phyloP scores from a whole-genome alignment of 2,888 invertebrate genomes.

The Orthosia gracilis region DNA sequence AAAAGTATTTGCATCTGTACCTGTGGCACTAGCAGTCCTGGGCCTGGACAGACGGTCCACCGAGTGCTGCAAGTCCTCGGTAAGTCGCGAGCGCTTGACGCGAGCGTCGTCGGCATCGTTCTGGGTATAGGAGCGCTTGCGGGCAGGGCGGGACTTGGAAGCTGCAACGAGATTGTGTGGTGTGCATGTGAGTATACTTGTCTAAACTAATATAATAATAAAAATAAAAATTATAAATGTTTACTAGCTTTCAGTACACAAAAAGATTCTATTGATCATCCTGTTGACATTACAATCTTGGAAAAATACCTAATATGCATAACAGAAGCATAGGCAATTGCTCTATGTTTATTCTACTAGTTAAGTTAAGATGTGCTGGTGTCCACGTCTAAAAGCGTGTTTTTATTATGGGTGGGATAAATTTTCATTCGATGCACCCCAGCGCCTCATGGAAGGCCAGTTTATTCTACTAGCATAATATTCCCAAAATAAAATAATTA shows the following conservation, averaged over 20 bases:
- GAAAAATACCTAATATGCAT: neutral
- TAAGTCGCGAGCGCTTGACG: conserved; percentile 79
- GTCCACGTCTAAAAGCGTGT: too few species aligned
- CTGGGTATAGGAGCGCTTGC: conserved; percentile 86
- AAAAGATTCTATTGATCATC: neutral
- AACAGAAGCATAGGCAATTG: neutral
- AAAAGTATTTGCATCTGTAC: conserved; percentile 60
- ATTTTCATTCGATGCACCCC: too few species aligned
- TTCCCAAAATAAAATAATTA: neutral
- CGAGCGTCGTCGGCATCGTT: conserved; percentile 75
- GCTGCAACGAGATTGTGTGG: conserved; percentile 55
- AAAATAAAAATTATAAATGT: too few species aligned
- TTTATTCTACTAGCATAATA: too few species aligned
- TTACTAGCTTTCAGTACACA: neutral
- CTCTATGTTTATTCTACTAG: too few species aligned
- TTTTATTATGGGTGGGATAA: too few species aligned
- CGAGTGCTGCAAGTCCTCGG: conserved; percentile 76
- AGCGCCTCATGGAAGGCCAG: too few species aligned
- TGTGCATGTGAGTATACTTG: neutral
- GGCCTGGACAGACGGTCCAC: conserved; percentile 82
- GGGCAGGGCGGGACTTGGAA: conserved; percentile 65
- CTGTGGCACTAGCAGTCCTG: conserved; percentile 79
- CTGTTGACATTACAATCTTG: neutral
- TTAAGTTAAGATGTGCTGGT: neutral
- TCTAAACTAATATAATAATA: too few species aligned